Base-by-base conservation (phyloP, 2,113 vertebrate genomes). In the Hystrix brachyura region DNA sequence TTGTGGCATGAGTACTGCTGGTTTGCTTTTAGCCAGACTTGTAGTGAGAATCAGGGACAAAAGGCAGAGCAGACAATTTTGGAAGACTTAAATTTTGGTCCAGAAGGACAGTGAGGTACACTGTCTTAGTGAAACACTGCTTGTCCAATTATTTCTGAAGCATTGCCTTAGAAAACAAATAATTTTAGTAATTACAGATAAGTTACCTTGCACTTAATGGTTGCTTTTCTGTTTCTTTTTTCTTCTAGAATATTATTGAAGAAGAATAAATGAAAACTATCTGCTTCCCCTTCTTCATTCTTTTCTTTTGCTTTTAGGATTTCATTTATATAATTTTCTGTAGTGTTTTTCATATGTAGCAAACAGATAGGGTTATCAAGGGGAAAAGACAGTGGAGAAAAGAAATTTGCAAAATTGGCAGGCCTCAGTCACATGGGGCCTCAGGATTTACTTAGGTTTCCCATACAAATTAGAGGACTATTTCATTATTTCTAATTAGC, bases 121-220 rank as follows among this genome's bases (percentile, higher is more conserved):
- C 38, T 71, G 57, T 57, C 48, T 64, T 55, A 74, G 79, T 59
- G 38, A 78, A 85, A 78, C 7, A 90, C n/a, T 48, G 23, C n/a
- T 90, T 83, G 48, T 57, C 29, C 59, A 90, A 57, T 67, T 84
- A 59, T 59, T 94, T 84, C 69, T 78, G 80, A 67, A 48, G 21
- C 65, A 65, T 38, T 78, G 14, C 11, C 38, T 83, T 55, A 48
- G 51, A 78, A 90, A 59, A 29, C 59, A 89, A 48, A 90, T 78
- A 59, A 19, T 85, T 90, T 90, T 90, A 19, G 51, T 90, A 59
- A 90, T 94, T 90, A 59, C 23, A 59, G 38, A 78, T 48, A 84
- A 90, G 69, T 90, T 84, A 90, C 15, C 13, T 94, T 85, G 32
- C 15, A 90, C 65, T 48, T 48, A 29, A 90, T 67, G 29, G 43